Evolutionary conservation across 1,140 invertebrate genomes (phyloP), one percentile per base, ranked within the genome.

Genomic region (Drosophila ananassae): DNA sequence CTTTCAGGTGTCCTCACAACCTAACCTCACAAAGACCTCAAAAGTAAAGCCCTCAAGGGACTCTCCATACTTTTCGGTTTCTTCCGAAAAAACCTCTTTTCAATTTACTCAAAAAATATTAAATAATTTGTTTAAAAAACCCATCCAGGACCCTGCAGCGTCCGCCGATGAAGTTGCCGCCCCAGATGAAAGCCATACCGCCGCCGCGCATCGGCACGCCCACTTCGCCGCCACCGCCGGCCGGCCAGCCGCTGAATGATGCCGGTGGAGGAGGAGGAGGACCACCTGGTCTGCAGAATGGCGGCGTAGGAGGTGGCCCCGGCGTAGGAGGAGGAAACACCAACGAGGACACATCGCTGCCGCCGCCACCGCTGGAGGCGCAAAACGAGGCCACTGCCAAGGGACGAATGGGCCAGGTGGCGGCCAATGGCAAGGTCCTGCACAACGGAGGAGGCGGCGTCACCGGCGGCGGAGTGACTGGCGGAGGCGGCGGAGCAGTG

Each of bases 171-270:
- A 92, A 92, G 61, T 28, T 92, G 76, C 91, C 90, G 60, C 89
- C 91, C 34, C 91, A 91, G 54, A 92, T 91, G 79, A 92, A 92
- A 63, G 91, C 91, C 8, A 92, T 92, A 64, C 91, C 91, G 32
- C 91, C 91, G 53, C 91, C 91, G 7, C 90, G 91, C 56, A 92
- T 92, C 51, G 89, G 90, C 39, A 91, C 89, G 69, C 89, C 87
- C 34, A 90, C 89, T 13, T 91, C 90, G n/a, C 79, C 90, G 24
- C 90, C 90, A 12, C 79, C 77, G 48, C 72, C 84, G 1, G 39
- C 71, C 2, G 69, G 50, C 6, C 74, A 89, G 75, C 47, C 69
- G 50, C 47, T 64, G n/a, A 17, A 39, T 12, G 73, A 75, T 34
- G 53, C 51, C 7, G 67, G 53, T n/a, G 66, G 48, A 17, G 46